Conservation (phyloP, 1,140 invertebrate species). For the Trichonephila inaurata region DNA sequence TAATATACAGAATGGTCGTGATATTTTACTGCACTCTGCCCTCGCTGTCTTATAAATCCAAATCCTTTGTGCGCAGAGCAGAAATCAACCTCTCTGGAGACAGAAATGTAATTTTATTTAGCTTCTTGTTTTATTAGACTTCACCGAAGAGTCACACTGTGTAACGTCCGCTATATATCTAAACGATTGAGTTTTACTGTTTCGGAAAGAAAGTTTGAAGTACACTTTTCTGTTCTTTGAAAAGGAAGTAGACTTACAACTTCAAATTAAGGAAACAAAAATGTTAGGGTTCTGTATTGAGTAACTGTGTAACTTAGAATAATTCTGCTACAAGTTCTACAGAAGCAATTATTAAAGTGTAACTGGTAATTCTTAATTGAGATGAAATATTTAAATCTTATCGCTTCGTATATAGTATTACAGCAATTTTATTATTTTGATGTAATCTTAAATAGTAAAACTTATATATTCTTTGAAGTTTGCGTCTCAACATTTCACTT, state of each 20-base stretch:
- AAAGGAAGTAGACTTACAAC: neutral
- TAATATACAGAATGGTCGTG: conserved; percentile 40
- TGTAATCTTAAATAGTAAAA: too few relatives aligned
- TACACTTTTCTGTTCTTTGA: neutral
- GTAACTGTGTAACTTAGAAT: too few relatives aligned
- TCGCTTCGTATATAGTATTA: too few relatives aligned
- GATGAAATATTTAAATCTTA: too few relatives aligned
- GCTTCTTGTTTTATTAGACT: conserved; percentile 21
- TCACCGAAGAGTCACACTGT: neutral
- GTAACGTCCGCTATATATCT: conserved; percentile 19
- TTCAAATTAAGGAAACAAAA: neutral
- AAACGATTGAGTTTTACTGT: conserved; percentile 38
- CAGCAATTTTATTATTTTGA: too few relatives aligned
- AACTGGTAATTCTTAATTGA: neutral
- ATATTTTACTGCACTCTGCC: conserved; percentile 4
- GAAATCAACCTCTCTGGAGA: neutral
- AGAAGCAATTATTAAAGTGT: neutral
- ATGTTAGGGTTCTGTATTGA: neutral
- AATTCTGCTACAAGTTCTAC: neutral
- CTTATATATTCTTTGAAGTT: too few relatives aligned
- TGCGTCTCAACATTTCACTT: too few relatives aligned
- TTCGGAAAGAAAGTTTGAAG: neutral
- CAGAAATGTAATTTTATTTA: conserved; percentile 16
- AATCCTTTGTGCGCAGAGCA: conserved; percentile 3
- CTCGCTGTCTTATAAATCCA: conserved; percentile 20